Conservation (phyloP, 1,140 invertebrate species). For the Drosophila navojoa region DNA sequence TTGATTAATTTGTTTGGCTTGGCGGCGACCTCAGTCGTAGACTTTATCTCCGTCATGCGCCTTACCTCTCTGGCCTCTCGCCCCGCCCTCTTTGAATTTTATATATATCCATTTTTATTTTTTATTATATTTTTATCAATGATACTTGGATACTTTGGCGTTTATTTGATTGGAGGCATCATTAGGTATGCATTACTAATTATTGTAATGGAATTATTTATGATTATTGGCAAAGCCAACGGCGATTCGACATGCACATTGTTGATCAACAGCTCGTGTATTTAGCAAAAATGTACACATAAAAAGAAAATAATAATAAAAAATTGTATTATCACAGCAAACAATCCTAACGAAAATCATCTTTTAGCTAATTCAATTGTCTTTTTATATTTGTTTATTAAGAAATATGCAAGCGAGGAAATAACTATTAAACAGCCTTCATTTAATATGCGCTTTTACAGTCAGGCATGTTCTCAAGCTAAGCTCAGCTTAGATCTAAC, state of each 20-base stretch:
- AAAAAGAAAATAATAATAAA: slow-evolving; percentile 4
- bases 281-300: slow-evolving; percentile 14
- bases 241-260: slow-evolving; percentile 54
- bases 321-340: slow-evolving; percentile 34
- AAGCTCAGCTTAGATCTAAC: not conserved
- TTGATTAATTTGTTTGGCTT: slow-evolving; percentile 64
- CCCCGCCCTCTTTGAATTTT: not conserved
- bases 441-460: slow-evolving; percentile 25
- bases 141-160: slow-evolving; percentile 20
- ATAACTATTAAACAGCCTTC: slow-evolving; percentile 16
- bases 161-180: slow-evolving; percentile 35
- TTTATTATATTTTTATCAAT: no score
- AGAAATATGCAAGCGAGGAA: not conserved
- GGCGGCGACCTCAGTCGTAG: slow-evolving; percentile 25
- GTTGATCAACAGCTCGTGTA: slow-evolving; percentile 48
- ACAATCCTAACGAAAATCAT: slow-evolving; percentile 14
- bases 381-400: slow-evolving; percentile 22
- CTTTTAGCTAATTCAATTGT: slow-evolving; percentile 34
- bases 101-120: no score
- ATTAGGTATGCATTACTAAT: slow-evolving; percentile 72
- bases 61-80: not conserved
- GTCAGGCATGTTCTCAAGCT: slow-evolving; percentile 17
- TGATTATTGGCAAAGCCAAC: slow-evolving; percentile 56
- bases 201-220: slow-evolving; percentile 77
- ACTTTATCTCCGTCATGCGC: slow-evolving; percentile 9